Percentiles rank a stretch among this genome's conserved stretches.
These are phyloP conservation scores for Urocyon cinereoargenteus DNA, from an alignment of 2,797 vertebrate species.

Conservation along the genomic window DNA sequence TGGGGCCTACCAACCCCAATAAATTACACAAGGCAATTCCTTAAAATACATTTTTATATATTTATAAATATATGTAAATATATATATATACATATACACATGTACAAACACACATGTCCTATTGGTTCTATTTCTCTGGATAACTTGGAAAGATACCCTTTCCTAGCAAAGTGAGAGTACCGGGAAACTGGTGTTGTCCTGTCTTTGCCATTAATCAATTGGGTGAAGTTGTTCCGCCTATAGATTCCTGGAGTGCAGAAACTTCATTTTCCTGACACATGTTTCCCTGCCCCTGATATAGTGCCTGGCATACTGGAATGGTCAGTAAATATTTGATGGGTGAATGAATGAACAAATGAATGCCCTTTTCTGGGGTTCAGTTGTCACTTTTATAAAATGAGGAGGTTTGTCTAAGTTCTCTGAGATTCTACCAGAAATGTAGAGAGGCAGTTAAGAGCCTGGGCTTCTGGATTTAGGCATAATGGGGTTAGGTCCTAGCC, in stretches of 20 bases:
- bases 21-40: neutral
- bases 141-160: neutral
- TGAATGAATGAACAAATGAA: neutral
- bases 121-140: neutral
- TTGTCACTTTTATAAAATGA: slow-evolving; percentile 20
- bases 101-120: neutral
- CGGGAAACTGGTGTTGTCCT: neutral
- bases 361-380: neutral
- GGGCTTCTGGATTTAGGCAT: neutral
- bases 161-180: neutral
- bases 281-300: neutral
- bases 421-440: neutral
- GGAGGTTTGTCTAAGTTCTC: neutral
- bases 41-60: slow-evolving; percentile 12
- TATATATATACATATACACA: neutral
- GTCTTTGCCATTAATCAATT: neutral
- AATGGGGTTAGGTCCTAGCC: neutral
- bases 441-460: neutral
- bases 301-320: neutral
- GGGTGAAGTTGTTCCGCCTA: neutral
- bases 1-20: neutral
- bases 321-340: neutral
- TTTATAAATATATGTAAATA: neutral
- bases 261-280: neutral
- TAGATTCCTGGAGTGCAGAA: neutral